Evolutionary conservation across 2,113 vertebrate genomes (phyloP), one percentile per base, ranked within the genome.

Genomic region (Sebastes fasciatus): DNA sequence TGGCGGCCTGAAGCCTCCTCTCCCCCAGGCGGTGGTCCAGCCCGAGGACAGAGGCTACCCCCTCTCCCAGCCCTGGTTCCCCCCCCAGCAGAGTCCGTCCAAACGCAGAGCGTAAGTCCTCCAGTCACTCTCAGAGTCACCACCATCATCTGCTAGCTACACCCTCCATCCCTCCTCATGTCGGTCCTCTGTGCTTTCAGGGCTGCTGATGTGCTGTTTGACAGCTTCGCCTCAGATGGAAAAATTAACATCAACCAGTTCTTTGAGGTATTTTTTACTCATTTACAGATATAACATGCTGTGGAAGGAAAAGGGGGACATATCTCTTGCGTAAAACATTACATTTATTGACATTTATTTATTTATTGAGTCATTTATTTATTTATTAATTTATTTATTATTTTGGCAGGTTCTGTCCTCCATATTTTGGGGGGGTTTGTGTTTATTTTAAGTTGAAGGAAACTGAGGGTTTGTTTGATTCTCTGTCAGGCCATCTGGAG

Each of bases 151-250:
- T 26, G 26, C 26, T 3, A 26, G 13, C 2, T 57, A 2, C 48
- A 5, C 2, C 48, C 16, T 0, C 11, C 12, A 11, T 3, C 14
- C 17, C 9, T 0, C 9, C 13, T 0, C 9, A 58, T 6, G 19
- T 3, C 2, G 4, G 4, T 26, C 4, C 9, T 55, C 21, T 70
- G 26, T 26, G 48, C 14, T 64, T 86, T 9, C 68, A 94, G 94
- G 78, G 91, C 93, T 14, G 92, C 93, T 62, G 93, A 95, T 26
- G 86, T 95, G 10, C 78, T 95, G 42, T 95, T 94, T 46, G 94
- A 95, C 79, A 93, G 93, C 74, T 95, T 95, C 52, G 90, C 91
- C 4, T 92, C 89, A 1, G 86, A 88, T 0, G 92, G 84, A 74
- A 88, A 83, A 88, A 79, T 95, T 3, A 88, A 79, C 77, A 85